These are phyloP conservation scores for Erpobdella octoculata DNA, from an alignment of 2,888 invertebrate species.

Conservation along the genomic window DNA sequence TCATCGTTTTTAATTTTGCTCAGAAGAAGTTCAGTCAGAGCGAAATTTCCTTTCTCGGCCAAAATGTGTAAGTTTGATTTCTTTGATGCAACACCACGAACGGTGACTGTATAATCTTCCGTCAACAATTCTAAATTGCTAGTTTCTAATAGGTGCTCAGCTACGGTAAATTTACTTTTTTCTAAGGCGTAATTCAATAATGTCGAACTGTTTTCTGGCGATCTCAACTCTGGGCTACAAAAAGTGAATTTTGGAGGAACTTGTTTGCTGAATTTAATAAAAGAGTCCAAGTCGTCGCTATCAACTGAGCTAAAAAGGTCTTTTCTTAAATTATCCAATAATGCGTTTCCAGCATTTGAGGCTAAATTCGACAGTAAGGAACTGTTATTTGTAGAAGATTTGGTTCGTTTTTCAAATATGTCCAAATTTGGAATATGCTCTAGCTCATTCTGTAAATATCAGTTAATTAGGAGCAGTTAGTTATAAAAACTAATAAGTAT, in stretches of 20 bases:
- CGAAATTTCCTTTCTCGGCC: conserved; percentile 41
- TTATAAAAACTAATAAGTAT: neutral
- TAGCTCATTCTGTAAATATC: neutral
- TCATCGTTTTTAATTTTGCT: conserved; percentile 8
- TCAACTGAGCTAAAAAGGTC: conserved; percentile 29
- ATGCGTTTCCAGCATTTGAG: neutral
- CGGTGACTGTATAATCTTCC: conserved; percentile 32
- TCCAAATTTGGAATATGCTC: neutral
- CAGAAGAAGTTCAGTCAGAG: conserved; percentile 33
- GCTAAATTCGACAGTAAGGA: neutral
- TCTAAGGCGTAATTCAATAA: conserved; percentile 31
- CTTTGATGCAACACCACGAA: conserved; percentile 35
- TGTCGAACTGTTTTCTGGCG: conserved; percentile 10
- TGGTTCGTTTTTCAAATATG: no score
- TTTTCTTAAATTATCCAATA: conserved; percentile 7
- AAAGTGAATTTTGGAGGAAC: neutral
- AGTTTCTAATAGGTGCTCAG: conserved; percentile 22
- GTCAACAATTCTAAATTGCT: conserved; percentile 17
- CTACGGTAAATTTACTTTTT: conserved; percentile 10
- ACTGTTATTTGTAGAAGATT: neutral
- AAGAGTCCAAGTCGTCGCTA: conserved; percentile 16
- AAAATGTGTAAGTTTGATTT: conserved; percentile 44
- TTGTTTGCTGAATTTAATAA: neutral
- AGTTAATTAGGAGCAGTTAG: neutral
- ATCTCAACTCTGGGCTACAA: neutral